Base-by-base conservation (phyloP, 2,113 vertebrate species). In the Sylvilagus bachmani region DNA sequence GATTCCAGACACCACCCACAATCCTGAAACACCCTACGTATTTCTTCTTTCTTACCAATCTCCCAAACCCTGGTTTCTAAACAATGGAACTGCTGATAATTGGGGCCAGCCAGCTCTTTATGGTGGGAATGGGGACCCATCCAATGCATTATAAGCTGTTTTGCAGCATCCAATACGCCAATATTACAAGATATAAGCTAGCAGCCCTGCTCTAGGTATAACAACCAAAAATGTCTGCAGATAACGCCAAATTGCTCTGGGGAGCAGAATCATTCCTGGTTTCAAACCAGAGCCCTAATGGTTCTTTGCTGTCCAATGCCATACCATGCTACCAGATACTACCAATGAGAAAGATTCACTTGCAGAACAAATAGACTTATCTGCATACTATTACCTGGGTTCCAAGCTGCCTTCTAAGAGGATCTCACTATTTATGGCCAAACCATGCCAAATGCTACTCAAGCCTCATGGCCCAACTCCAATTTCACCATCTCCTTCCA, bases 181-280 rank as follows among this genome's bases (percentile, higher is more conserved):
- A 49, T 81, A 55, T n/a, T 66, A 58, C 11, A 58, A 58, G 3
- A 2, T 58, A 13, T 7, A 62, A 38, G 36, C 12, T 67, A 53
- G 3, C 2, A 19, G 64, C 10, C 14, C 27, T 55, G 5, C 31
- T 33, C 7, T 31, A 81, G 49, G 3, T 69, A 2, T 24, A 64
- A 80, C 83, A 73, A 49, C 74, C 36, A 89, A 67, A 86, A 92
- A 84, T 82, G 38, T 84, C 88, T 89, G 13, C 22, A 86, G 25
- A 58, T 19, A 51, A 49, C 66, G 24, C 24, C 27, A 80, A 87
- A 38, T 67, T 88, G 17, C 12, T 31, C 8, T 33, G 5, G 21
- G 4, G 4, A 9, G 11, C 33, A 38, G 64, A 94, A 87, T 12
- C 67, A 19, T 9, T 36, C 12, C 70, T 27, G 31, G 1, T 73